A percentile compares a stretch with the other conserved stretches of the same genome.
phyloP scores from a whole-genome alignment of 2,113 vertebrate genomes.

The Falcunculus frontatus region DNA sequence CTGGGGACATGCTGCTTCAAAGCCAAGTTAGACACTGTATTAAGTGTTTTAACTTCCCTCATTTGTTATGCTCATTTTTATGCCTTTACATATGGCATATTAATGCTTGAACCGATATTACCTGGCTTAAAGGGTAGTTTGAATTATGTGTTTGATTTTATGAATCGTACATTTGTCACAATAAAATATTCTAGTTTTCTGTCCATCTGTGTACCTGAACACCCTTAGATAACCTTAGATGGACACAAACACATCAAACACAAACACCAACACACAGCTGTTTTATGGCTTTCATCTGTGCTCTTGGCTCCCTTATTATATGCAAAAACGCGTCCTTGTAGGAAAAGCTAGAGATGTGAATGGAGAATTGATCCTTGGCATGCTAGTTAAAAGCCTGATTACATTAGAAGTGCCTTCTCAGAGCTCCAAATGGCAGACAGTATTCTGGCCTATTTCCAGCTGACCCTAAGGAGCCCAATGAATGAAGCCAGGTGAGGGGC shows the following conservation, averaged over 20 bases:
- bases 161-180: background rate
- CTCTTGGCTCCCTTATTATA: background rate
- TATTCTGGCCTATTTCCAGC: background rate
- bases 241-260: background rate
- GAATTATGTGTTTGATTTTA: background rate
- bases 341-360: background rate
- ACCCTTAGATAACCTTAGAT: background rate
- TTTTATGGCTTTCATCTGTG: background rate
- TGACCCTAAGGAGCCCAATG: background rate
- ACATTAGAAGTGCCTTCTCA: background rate
- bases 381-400: background rate
- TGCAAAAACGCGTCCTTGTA: background rate
- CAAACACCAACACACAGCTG: background rate
- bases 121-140: background rate
- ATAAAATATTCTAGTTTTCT: background rate
- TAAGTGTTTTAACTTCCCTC: background rate
- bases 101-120: background rate
- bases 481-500: background rate
- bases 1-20: background rate
- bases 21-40: background rate
- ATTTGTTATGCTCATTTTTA: background rate
- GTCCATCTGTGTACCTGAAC: background rate
- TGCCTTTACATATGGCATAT: background rate
- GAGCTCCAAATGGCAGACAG: background rate
- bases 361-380: background rate